Evolutionary conservation across 2,113 vertebrate species (phyloP), one percentile per base, ranked within the genome.

Genomic region (Hippopotamus amphibius): DNA sequence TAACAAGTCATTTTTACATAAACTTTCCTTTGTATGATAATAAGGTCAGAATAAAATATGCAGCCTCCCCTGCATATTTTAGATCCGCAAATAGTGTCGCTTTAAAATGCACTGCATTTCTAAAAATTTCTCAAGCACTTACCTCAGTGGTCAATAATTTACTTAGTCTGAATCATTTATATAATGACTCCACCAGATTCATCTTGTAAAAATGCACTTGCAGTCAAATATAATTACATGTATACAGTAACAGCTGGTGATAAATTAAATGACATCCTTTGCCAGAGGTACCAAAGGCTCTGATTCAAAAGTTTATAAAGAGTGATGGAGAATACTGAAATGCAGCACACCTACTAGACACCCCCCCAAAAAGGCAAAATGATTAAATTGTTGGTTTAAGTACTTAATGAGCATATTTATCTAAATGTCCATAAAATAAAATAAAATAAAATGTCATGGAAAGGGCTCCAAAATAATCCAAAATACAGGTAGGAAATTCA

Each of bases 181-280:
- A 74, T 90, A 97, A 96, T 77, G 50, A 83, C 33, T 74, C 79
- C 21, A 96, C 41, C 48, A 97, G 79, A 87, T 10, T 69, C 92
- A 95, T 57, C 81, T 89, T 93, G 59, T 95, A 95, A 96, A 92
- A 96, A 86, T 57, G 72, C 68, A 95, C 28, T 93, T 96, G 81
- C 43, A 92, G 22, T 91, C 82, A 96, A 85, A 88, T 76, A 84
- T 80, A 90, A 97, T 61, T 82, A 72, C 43, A 89, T 11, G 57
- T 68, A 68, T 21, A 91, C 1, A 85, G 57, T 59, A 95, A 88
- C 61, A 88, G 15, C 72, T 89, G 50, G 74, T 85, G 77, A 95
- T 72, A 96, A 90, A 93, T 90, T 90, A 93, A 88, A 90, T 82
- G 55, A 76, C 46, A 61, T 57, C 55, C 30, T 94, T 65, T 3